Evolutionary conservation across 2,888 invertebrate genomes (phyloP).

Genomic region (Acronicta aceris): DNA sequence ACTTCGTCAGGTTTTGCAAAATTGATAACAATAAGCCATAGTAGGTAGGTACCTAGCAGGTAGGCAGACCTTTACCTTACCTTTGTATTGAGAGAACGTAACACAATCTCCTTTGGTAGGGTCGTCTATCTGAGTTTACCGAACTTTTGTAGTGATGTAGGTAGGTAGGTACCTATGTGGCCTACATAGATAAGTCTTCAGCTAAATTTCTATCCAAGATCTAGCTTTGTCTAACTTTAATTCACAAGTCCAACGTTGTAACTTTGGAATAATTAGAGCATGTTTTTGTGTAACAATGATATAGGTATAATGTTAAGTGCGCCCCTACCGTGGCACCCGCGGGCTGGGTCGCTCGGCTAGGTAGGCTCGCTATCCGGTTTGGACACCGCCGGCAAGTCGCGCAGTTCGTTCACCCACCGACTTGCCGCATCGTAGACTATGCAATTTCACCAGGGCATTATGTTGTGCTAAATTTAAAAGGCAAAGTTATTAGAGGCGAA

Average conservation of each 20-base stretch:
- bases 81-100: slow-evolving; percentile 1
- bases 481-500: slow-evolving; percentile 17
- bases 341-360: slow-evolving; percentile 69
- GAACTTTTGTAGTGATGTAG: too few species aligned
- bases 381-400: slow-evolving; percentile 70
- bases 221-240: neutral
- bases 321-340: slow-evolving; percentile 52
- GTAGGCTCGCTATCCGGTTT: slow-evolving; percentile 85
- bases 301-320: slow-evolving; percentile 47
- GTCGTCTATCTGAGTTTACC: neutral
- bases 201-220: neutral
- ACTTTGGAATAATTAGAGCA: slow-evolving; percentile 61
- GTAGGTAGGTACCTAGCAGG: neutral
- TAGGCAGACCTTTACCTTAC: neutral
- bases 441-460: slow-evolving; percentile 77
- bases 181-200: neutral
- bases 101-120: too few species aligned
- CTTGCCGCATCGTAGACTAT: slow-evolving; percentile 76
- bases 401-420: slow-evolving; percentile 83
- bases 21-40: neutral
- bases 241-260: slow-evolving; percentile 5
- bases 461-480: slow-evolving; percentile 66
- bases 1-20: neutral
- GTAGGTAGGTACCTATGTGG: too few species aligned
- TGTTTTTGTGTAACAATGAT: slow-evolving; percentile 56